Evolutionary conservation across 2,797 vertebrate genomes (phyloP), one percentile per base, ranked within the genome.

Genomic region (Hoplostethus mediterraneus): DNA sequence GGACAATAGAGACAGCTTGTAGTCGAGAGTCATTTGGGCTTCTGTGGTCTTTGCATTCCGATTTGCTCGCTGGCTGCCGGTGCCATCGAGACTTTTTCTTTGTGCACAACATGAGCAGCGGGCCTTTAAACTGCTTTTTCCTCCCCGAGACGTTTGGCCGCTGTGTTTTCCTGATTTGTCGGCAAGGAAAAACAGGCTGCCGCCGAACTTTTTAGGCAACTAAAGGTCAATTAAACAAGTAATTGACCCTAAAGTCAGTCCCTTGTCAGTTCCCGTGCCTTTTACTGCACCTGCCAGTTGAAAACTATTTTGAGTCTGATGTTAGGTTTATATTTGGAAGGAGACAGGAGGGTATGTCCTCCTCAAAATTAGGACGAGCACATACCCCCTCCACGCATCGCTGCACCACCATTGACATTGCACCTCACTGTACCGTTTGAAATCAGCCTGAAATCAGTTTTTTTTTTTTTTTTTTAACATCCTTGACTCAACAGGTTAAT

Each of bases 1-100:
- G 75, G 71, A 77, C 68, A 79, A 87, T 67, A 53, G 68, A 48
- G 82, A 70, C 63, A 79, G 66, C 83, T 79, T 77, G 78, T 82
- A 63, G 40, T 82, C 59, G 65, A 77, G 74, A 86, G 71, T 82
- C 65, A 75, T 90, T 83, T 81, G 51, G 69, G 60, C 55, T 31
- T 72, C n/a, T 74, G 14, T 48, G n/a, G 61, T 53, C 47, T 36
- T 73, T 65, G 71, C 56, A 56, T 81, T 80, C n/a, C 53, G 58
- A 81, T 75, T 69, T 49, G 67, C 42, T 63, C 14, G 47, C 72
- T 67, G 11, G 40, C 67, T 56, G 47, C 2, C 61, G 62, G 33
- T 58, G 16, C 17, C 59, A 17, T 6, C 21, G 21, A 14, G 30
- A 67, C 16, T 21, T 62, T 11, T n/a, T 28, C 53, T 56, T 2